Percentiles rank a stretch among this genome's conserved stretches.
These are phyloP conservation scores for Amblyraja radiata DNA, from an alignment of 2,797 vertebrate species.

Conservation along the genomic window DNA sequence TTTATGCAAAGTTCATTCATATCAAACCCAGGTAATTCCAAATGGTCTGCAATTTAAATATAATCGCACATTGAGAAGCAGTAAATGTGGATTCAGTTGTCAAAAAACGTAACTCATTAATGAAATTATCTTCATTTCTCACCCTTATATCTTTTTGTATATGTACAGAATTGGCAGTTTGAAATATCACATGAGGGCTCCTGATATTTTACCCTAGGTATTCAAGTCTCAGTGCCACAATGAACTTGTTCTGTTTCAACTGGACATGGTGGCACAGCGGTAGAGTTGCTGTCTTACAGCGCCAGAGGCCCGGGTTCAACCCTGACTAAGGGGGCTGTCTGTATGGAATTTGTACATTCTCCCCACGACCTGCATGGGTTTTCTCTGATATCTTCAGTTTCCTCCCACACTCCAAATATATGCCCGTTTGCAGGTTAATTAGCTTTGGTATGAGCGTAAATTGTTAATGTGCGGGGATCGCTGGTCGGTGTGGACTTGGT, in stretches of 20 bases:
- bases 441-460: no score
- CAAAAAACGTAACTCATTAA: not conserved
- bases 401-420: no score
- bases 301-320: no score
- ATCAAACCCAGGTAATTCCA: not conserved
- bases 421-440: no score
- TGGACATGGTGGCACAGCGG: no score
- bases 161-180: not conserved
- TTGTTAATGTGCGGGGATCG: no score
- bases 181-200: not conserved
- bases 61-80: not conserved
- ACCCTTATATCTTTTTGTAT: not conserved
- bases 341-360: no score
- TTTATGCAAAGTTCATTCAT: not conserved
- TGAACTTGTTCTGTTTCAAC: not conserved
- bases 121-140: not conserved
- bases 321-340: no score
- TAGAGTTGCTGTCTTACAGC: no score
- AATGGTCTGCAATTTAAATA: not conserved
- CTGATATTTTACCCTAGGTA: not conserved
- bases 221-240: not conserved
- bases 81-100: not conserved
- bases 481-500: no score
- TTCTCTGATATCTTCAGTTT: no score
- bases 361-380: no score